These are phyloP conservation scores for Amblyteles armatorius DNA, from an alignment of 2,888 invertebrate species.

Conservation along the genomic window DNA sequence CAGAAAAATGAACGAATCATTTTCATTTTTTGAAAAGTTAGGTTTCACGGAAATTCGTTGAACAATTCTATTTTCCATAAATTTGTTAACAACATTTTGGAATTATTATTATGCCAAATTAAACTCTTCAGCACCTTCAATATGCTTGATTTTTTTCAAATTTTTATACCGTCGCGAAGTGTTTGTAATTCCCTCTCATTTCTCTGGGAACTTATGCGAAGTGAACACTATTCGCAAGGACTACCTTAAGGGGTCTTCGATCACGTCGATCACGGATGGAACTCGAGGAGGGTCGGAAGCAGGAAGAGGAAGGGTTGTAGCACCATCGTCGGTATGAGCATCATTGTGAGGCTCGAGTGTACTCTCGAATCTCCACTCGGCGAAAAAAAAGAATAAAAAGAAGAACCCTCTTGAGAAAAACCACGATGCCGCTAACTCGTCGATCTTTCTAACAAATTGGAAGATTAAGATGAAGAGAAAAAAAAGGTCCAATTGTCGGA, in stretches of 20 bases:
- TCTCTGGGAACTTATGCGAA: too few relatives aligned
- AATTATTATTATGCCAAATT: too few relatives aligned
- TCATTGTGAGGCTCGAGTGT: conserved; percentile 44
- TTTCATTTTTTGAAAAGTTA: too few relatives aligned
- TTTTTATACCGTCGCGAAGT: too few relatives aligned
- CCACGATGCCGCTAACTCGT: not conserved
- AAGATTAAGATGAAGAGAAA: not conserved
- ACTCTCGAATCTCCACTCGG: not conserved
- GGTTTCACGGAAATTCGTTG: too few relatives aligned
- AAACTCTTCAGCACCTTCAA: too few relatives aligned
- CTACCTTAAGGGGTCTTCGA: not conserved
- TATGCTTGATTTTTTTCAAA: too few relatives aligned
- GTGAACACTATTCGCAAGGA: too few relatives aligned
- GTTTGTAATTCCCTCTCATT: too few relatives aligned
- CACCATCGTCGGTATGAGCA: conserved; percentile 21
- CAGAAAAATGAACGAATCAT: too few relatives aligned
- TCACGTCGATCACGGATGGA: not conserved
- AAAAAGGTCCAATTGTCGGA: not conserved
- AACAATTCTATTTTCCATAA: too few relatives aligned
- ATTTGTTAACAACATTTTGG: too few relatives aligned
- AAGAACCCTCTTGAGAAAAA: not conserved
- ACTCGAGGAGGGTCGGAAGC: conserved; percentile 32
- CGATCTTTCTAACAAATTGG: not conserved
- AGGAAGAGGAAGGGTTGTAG: conserved; percentile 9
- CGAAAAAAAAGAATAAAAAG: conserved; percentile 3